Percentiles rank a stretch among this genome's conserved stretches.
Evolutionary conservation across 2,113 vertebrate species (phyloP).

Genomic region (Alexandromys fortis): DNA sequence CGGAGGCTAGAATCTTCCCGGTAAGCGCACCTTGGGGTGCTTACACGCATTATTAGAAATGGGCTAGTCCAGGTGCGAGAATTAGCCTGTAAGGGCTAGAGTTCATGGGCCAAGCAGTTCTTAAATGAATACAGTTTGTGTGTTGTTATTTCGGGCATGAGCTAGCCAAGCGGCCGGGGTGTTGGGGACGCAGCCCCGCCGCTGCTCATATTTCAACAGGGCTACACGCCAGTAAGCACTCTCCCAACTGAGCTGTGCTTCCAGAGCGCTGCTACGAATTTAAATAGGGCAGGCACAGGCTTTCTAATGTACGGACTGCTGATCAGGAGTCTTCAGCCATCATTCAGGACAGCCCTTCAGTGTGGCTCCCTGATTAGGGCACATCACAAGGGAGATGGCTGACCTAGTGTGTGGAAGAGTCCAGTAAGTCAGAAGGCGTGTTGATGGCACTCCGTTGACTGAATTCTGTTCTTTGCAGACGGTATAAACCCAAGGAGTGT

Average conservation of each 20-base stretch:
- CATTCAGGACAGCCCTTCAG: not conserved
- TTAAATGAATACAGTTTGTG: too few relatives aligned
- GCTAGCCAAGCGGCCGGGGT: too few relatives aligned
- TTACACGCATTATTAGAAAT: too few relatives aligned
- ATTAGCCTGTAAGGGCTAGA: too few relatives aligned
- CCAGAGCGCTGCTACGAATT: not conserved
- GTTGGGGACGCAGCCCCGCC: too few relatives aligned
- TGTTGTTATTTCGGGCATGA: too few relatives aligned
- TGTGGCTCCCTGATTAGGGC: not conserved
- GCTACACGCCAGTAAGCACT: not conserved
- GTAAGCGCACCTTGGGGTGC: too few relatives aligned
- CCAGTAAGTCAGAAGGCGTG: not conserved
- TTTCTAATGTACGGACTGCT: not conserved
- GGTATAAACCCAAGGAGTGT: not conserved
- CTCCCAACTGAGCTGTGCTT: not conserved
- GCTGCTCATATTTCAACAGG: too few relatives aligned
- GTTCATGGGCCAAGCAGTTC: too few relatives aligned
- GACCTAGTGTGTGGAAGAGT: not conserved
- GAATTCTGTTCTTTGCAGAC: not conserved
- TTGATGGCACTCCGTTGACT: not conserved
- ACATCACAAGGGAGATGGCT: not conserved
- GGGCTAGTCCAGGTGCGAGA: too few relatives aligned
- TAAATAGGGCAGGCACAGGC: not conserved
- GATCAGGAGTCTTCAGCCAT: not conserved
- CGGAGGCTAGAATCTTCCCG: too few relatives aligned